phyloP scores from a whole-genome alignment of 2,888 invertebrate species.

The Ethmia dodecea region DNA sequence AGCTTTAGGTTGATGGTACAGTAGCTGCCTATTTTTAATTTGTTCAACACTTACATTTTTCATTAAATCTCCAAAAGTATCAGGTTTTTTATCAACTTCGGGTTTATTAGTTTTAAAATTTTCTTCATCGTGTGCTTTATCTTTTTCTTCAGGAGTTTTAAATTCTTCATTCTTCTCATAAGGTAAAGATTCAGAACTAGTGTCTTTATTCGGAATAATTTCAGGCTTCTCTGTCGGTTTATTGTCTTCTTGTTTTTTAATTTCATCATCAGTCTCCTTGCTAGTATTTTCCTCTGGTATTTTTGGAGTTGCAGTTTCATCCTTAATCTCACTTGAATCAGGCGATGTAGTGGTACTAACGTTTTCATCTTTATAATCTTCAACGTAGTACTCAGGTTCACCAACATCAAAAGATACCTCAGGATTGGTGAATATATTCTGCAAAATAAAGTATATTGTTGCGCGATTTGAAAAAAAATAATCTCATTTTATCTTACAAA shows the following conservation, averaged over 20 bases:
- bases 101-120: background rate
- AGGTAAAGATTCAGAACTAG: no score
- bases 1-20: no score
- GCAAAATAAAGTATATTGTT: slow-evolving; percentile 1
- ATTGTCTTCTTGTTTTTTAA: no score
- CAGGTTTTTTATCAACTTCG: slow-evolving; percentile 1
- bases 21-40: no score
- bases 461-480: background rate
- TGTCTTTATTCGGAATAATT: no score
- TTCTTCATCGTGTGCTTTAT: background rate
- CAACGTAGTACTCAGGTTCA: background rate
- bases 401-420: slow-evolving; percentile 6
- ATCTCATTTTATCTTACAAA: background rate
- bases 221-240: no score
- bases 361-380: background rate
- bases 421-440: slow-evolving; percentile 13
- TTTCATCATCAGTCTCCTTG: no score
- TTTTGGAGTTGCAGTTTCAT: background rate
- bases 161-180: background rate
- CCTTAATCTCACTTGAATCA: no score
- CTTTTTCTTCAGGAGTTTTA: slow-evolving; percentile 7
- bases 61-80: slow-evolving; percentile 22
- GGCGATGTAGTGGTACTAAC: no score
- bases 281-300: no score
- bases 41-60: slow-evolving; percentile 29